Conservation (phyloP, 2,113 vertebrate species). For the Ptyas mucosa region DNA sequence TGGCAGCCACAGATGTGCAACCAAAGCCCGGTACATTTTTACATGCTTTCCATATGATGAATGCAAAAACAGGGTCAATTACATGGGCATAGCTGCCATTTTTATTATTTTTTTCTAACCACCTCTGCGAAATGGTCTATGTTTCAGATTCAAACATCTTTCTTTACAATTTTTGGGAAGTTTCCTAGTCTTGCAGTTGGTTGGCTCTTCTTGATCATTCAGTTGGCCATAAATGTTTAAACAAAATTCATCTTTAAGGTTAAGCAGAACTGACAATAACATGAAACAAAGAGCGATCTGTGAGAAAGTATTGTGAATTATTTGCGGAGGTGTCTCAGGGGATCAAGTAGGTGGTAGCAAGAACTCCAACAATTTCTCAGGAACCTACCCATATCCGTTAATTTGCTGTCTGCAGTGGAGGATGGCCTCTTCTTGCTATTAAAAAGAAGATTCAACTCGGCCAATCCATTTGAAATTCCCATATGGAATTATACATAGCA, state of each 20-base stretch:
- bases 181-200: background rate
- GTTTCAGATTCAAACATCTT: background rate
- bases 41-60: background rate
- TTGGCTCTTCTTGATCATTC: background rate
- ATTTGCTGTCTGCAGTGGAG: background rate
- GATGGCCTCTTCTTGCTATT: background rate
- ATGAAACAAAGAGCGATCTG: background rate
- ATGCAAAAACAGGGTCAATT: background rate
- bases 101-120: background rate
- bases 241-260: background rate
- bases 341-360: background rate
- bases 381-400: background rate
- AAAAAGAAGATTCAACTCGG: background rate
- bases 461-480: background rate
- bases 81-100: background rate
- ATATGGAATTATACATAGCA: background rate
- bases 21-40: background rate
- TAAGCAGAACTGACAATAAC: background rate
- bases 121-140: background rate
- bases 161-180: background rate
- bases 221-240: background rate
- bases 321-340: background rate
- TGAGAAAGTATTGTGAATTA: background rate
- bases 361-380: background rate
- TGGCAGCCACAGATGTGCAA: background rate